Conservation (phyloP, 1,140 invertebrate genomes). For the Neotoxoptera formosana region DNA sequence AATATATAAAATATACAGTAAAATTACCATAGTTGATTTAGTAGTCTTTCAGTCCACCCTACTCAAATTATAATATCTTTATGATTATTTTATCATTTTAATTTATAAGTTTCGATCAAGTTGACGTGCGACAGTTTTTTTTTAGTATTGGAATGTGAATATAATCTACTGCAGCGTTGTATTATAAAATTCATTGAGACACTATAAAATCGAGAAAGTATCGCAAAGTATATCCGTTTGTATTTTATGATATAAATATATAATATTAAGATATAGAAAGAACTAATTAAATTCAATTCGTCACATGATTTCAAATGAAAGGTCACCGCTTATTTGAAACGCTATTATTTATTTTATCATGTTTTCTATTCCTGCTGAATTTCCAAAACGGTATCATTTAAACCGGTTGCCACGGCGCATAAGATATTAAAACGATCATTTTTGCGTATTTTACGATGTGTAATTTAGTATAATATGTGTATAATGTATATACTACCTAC, state of each 20-base stretch:
- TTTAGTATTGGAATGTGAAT: not conserved
- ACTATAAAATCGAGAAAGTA: slow-evolving; percentile 23
- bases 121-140: not conserved
- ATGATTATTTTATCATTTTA: not conserved
- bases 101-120: not conserved
- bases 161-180: not conserved
- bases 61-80: not conserved
- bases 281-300: slow-evolving; percentile 40
- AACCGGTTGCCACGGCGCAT: not conserved
- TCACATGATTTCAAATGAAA: not conserved
- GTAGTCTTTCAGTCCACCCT: not conserved
- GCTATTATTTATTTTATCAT: not conserved
- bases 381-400: slow-evolving; percentile 30
- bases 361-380: slow-evolving; percentile 11
- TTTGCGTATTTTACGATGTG: not conserved
- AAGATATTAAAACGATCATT: slow-evolving; percentile 3
- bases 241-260: not conserved
- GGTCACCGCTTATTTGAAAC: not conserved
- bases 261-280: not conserved
- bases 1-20: not conserved
- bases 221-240: not conserved
- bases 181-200: not conserved
- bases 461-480: not conserved
- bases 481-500: too few species aligned
- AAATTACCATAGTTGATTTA: not conserved